A percentile compares a stretch with the other conserved stretches of the same genome.
phyloP scores from a whole-genome alignment of 2,888 invertebrate genomes.

The Eurois occulta region DNA sequence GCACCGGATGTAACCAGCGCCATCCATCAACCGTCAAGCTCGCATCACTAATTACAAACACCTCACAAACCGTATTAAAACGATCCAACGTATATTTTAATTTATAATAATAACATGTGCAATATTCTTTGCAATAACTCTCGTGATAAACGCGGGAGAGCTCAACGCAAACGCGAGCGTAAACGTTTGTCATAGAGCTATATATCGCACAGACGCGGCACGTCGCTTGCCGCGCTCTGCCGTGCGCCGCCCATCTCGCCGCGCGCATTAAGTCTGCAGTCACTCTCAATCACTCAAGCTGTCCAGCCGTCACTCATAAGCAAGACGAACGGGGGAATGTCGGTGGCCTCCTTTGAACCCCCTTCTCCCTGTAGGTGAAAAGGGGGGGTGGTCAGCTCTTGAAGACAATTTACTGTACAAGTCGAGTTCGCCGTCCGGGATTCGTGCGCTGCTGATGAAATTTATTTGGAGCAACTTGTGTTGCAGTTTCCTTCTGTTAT shows the following conservation, averaged over 20 bases:
- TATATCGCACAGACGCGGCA: slow-evolving; percentile 69
- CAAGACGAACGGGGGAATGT: slow-evolving; percentile 89
- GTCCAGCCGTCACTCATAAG: slow-evolving; percentile 90
- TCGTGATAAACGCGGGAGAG: slow-evolving; percentile 31
- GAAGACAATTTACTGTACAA: slow-evolving; percentile 90
- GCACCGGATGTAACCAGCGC: slow-evolving; percentile 71
- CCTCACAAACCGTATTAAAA: slow-evolving; percentile 83
- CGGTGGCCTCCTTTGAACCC: slow-evolving; percentile 83
- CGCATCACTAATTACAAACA: slow-evolving; percentile 84
- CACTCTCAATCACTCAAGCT: slow-evolving; percentile 90
- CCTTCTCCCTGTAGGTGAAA: slow-evolving; percentile 76
- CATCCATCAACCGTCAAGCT: slow-evolving; percentile 79
- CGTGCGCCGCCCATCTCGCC: slow-evolving; percentile 78
- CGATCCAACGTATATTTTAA: slow-evolving; percentile 86
- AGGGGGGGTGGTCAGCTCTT: slow-evolving; percentile 88
- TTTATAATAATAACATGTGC: slow-evolving; percentile 85
- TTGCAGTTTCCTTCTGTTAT: slow-evolving; percentile 79
- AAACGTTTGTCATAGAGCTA: slow-evolving; percentile 72
- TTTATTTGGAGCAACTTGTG: slow-evolving; percentile 86
- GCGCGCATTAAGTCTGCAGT: slow-evolving; percentile 89
- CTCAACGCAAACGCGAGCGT: slow-evolving; percentile 68
- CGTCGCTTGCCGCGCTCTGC: slow-evolving; percentile 73
- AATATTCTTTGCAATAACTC: slow-evolving; percentile 61
- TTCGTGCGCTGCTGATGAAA: slow-evolving; percentile 85
- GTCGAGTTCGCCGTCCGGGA: slow-evolving; percentile 83